Evolutionary conservation across 1,140 invertebrate species (phyloP), one percentile per base, ranked within the genome.

Genomic region (Platyura marginata): DNA sequence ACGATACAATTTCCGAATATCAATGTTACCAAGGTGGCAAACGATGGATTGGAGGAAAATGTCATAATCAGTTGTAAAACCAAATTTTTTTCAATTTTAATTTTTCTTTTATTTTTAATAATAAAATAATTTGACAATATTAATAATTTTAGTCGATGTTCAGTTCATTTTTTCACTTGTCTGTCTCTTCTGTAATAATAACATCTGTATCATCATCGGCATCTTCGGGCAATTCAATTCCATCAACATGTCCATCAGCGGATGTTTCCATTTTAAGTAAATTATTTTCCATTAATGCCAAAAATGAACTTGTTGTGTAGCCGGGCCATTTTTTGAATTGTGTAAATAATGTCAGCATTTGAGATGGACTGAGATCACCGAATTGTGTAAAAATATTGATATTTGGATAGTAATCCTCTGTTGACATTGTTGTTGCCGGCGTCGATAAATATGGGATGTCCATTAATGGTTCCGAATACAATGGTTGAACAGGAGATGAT

Each of bases 311-410:
- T 35, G 67, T 65, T 11, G 64, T 55, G 46, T 71, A 76, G 47
- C 75, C 72, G 4, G 72, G 71, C 72, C 71, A 75, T 13, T 51
- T 51, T 0, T 53, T 52, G 43, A 69, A 68, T 43, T 65, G 47
- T 9, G 43, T 65, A 43, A 72, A 76, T 0, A 75, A 49, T 15
- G 69, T 67, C 8, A 75, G 46, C 49, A 72, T 67, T 46, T 75
- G 65, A 43, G 58, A 52, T 13, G 72, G 63, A 36, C 53, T 62
- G 0, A 75, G 53, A 48, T 73, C 69, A 2, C 71, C 70, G 53
- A 75, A 75, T 49, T 71, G 62, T 1, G 72, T 75, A 46, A 69
- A 75, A 29, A 75, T 74, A 13, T 70, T 74, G 45, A 73, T 69
- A 29, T 69, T 69, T 10, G 69, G 65, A 41, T 68, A 61, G 34